Percentiles rank a stretch among this genome's conserved stretches.
Evolutionary conservation across 2,797 vertebrate species (phyloP).

Genomic region (Champsocephalus gunnari): DNA sequence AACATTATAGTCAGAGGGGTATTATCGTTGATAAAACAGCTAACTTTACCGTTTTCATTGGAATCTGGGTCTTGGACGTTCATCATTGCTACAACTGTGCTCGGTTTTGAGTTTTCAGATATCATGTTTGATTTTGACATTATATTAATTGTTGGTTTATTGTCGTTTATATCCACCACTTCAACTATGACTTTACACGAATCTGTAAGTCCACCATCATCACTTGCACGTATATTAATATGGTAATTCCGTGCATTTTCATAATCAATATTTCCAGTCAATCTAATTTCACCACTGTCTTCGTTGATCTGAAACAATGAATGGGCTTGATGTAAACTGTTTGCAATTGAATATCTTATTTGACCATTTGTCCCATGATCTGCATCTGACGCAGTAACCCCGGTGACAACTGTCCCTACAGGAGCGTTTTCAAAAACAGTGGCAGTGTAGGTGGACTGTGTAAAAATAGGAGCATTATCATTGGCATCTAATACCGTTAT

Average conservation of each 20-base stretch:
- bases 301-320: constrained; percentile 73
- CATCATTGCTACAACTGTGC: constrained; percentile 81
- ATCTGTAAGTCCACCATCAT: constrained; percentile 79
- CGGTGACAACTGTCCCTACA: constrained; percentile 69
- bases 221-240: constrained; percentile 75
- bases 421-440: constrained; percentile 80
- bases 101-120: constrained; percentile 70
- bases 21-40: constrained; percentile 66
- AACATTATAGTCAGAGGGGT: constrained; percentile 70
- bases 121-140: constrained; percentile 67
- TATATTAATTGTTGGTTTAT: constrained; percentile 75
- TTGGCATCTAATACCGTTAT: not conserved
- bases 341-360: constrained; percentile 78
- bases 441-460: constrained; percentile 65
- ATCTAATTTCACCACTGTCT: constrained; percentile 69
- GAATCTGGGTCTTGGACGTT: constrained; percentile 81
- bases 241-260: constrained; percentile 71
- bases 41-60: constrained; percentile 79
- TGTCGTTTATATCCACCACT: constrained; percentile 82
- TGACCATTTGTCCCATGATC: constrained; percentile 76
- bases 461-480: constrained; percentile 12
- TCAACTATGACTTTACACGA: constrained; percentile 78
- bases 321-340: constrained; percentile 60
- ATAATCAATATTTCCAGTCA: constrained; percentile 74
- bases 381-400: constrained; percentile 75